Conservation (phyloP, 2,113 vertebrate species). For the Lagopus muta region DNA sequence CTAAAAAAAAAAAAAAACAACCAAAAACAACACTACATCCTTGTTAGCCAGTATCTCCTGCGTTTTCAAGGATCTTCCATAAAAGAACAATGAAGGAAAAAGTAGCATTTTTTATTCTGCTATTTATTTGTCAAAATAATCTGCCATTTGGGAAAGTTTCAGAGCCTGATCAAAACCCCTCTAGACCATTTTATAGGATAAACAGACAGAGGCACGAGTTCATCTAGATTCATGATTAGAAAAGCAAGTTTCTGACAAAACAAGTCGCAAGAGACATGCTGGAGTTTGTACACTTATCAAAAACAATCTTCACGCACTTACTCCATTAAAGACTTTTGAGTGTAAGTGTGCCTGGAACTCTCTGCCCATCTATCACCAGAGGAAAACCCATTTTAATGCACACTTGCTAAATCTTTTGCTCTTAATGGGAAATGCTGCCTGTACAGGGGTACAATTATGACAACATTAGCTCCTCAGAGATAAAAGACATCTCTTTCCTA, state of each 20-base stretch:
- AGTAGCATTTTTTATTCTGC: background rate
- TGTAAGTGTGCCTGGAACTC: conserved; percentile 55
- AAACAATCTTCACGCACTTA: conserved; percentile 32
- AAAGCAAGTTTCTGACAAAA: conserved; percentile 12
- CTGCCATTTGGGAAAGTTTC: background rate
- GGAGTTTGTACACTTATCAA: conserved; percentile 20
- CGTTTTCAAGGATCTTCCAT: background rate
- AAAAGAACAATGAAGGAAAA: background rate
- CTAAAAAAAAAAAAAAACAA: background rate
- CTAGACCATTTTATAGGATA: background rate
- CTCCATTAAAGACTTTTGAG: conserved; percentile 20
- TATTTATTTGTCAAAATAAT: background rate
- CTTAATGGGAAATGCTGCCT: conserved; percentile 75
- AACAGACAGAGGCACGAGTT: background rate
- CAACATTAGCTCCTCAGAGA: conserved; percentile 63
- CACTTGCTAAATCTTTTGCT: conserved; percentile 70
- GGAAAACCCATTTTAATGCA: conserved; percentile 63
- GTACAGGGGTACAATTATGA: conserved; percentile 60
- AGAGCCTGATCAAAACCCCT: background rate
- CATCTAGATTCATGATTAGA: conserved; percentile 20
- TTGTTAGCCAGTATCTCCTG: background rate
- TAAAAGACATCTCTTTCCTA: conserved; percentile 66
- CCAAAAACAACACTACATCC: background rate
- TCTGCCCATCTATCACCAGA: conserved; percentile 52
- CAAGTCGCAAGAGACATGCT: background rate